Percentiles rank a stretch among this genome's conserved stretches.
These are phyloP conservation scores for Cygnus buccinator DNA, from an alignment of 2,113 vertebrate species.

Conservation along the genomic window DNA sequence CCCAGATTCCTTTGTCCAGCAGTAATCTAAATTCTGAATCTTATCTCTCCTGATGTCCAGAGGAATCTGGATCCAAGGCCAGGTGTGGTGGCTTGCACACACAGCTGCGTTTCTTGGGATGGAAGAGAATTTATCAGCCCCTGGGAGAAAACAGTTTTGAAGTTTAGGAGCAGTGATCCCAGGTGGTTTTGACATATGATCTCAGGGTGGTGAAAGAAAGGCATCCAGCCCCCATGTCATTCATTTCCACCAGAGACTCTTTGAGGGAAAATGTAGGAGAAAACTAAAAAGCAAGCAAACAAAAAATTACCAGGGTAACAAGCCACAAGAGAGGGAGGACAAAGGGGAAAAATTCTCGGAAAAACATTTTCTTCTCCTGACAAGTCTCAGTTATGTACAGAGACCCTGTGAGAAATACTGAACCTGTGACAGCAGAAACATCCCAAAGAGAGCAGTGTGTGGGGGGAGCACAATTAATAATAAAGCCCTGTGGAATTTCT, in stretches of 20 bases:
- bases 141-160: not conserved
- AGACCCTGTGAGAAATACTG: conserved; percentile 47
- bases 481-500: conserved; percentile 66
- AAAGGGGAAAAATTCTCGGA: conserved; percentile 38
- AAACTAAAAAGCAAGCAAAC: conserved; percentile 46
- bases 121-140: not conserved
- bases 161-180: not conserved
- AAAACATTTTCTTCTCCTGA: conserved; percentile 57
- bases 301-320: conserved; percentile 62
- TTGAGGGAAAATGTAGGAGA: conserved; percentile 15
- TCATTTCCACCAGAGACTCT: not conserved
- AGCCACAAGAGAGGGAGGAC: not conserved
- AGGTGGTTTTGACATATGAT: not conserved
- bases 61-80: not conserved
- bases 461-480: conserved; percentile 60
- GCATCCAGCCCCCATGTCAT: not conserved
- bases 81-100: not conserved
- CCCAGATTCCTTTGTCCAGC: not conserved
- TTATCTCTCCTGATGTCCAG: not conserved
- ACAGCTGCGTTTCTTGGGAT: not conserved
- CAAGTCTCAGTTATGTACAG: conserved; percentile 48
- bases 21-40: not conserved
- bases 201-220: not conserved
- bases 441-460: conserved; percentile 43
- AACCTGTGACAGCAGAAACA: conserved; percentile 67